Percentiles rank a stretch among this genome's conserved stretches.
Evolutionary conservation across 2,113 vertebrate genomes (phyloP).

Genomic region (Aegithalos caudatus): DNA sequence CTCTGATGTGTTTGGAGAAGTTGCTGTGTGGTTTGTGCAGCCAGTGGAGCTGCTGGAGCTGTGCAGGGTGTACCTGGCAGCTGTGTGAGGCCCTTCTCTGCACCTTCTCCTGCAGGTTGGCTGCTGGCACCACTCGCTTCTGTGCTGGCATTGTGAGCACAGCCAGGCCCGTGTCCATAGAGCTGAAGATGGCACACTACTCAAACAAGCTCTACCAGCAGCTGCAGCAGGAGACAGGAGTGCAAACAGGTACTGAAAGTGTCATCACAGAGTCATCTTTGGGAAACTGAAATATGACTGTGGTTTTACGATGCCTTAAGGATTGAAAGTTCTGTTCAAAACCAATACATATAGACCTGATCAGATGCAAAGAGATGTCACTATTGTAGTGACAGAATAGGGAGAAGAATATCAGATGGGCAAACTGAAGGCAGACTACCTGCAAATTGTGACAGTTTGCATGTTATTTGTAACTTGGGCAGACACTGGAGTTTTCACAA

Average conservation of each 20-base stretch:
- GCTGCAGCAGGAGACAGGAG: conserved; percentile 88
- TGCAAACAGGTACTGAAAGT: conserved; percentile 84
- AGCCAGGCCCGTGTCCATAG: conserved; percentile 83
- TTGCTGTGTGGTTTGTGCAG: not conserved
- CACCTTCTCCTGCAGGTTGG: conserved; percentile 76
- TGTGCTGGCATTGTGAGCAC: conserved; percentile 92
- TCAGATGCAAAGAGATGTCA: not conserved
- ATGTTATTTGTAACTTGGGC: not conserved
- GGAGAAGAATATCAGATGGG: not conserved
- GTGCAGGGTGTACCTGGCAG: not conserved
- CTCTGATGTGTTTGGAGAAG: not conserved
- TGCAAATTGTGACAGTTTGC: not conserved
- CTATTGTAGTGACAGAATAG: not conserved
- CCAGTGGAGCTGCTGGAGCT: not conserved
- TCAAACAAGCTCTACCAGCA: conserved; percentile 89
- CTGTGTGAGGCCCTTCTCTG: not conserved
- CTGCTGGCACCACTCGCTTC: conserved; percentile 90
- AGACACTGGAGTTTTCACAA: not conserved
- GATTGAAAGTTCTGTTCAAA: not conserved
- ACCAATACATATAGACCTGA: fast-evolving
- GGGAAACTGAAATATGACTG: not conserved
- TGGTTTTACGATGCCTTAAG: not conserved
- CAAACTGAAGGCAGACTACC: not conserved
- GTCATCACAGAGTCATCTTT: not conserved
- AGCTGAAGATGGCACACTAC: conserved; percentile 93